Evolutionary conservation across 2,113 vertebrate genomes (phyloP).

Genomic region (Todiramphus chloris): DNA sequence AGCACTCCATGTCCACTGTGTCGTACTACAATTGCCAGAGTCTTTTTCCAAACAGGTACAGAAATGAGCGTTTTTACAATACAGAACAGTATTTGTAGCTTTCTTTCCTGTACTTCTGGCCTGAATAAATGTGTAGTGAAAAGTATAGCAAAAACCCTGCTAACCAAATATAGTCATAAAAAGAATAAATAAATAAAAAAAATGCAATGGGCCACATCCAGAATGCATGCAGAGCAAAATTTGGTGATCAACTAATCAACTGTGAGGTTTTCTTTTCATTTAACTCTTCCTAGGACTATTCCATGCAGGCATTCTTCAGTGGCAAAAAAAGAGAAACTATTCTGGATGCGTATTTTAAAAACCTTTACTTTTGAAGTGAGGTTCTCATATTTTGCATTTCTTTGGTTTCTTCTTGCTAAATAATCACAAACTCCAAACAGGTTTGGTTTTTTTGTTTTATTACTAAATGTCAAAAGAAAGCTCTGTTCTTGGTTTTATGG

Average conservation of each 20-base stretch:
- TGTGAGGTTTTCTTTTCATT: background rate
- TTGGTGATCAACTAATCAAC: background rate
- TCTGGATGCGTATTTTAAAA: background rate
- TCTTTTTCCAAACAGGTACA: conserved; percentile 90
- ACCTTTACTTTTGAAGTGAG: background rate
- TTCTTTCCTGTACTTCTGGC: background rate
- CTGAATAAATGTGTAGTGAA: background rate
- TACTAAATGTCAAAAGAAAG: background rate
- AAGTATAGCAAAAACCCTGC: background rate
- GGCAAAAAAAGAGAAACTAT: background rate
- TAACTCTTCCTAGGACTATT: background rate
- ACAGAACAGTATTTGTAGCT: background rate
- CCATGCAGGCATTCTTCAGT: background rate
- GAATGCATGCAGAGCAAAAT: background rate
- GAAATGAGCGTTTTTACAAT: background rate
- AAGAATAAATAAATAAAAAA: background rate
- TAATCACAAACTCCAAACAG: background rate
- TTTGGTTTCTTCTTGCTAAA: background rate
- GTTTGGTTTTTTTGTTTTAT: background rate
- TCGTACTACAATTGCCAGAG: conserved; percentile 84
- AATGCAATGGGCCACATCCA: background rate
- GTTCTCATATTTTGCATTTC: background rate
- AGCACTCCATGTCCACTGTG: conserved; percentile 90
- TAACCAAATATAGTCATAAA: background rate
- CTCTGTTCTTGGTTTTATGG: background rate